Percentiles rank a stretch among this genome's conserved stretches.
These are phyloP conservation scores for Heliconius erato DNA, from an alignment of 2,888 invertebrate species.

Conservation along the genomic window DNA sequence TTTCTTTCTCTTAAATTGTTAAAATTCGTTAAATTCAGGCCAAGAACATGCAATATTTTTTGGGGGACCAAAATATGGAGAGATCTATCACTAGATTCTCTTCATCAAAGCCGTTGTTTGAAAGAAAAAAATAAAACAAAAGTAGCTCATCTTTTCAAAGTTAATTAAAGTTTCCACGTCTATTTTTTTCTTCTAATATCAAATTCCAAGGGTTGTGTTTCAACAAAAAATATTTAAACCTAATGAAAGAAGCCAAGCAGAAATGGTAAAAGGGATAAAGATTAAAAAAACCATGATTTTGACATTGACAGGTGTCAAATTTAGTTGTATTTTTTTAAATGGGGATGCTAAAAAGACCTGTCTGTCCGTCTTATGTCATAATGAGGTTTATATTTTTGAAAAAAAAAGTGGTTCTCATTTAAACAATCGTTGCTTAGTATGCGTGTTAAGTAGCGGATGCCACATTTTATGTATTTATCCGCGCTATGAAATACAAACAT, in stretches of 20 bases:
- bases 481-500: neutral
- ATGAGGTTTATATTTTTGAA: neutral
- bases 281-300: conserved; percentile 18
- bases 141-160: neutral
- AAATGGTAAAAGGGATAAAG: conserved; percentile 27
- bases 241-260: conserved; percentile 34
- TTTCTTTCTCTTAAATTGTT: too few species aligned
- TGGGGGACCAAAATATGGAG: neutral
- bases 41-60: neutral
- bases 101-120: neutral
- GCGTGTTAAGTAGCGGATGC: neutral
- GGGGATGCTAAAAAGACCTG: conserved; percentile 3
- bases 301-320: conserved; percentile 33
- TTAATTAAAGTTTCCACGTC: conserved; percentile 16
- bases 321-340: neutral
- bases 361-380: neutral
- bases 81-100: neutral
- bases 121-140: neutral
- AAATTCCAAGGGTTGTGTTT: conserved; percentile 39
- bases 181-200: conserved; percentile 20
- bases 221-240: conserved; percentile 44
- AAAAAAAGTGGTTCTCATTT: neutral
- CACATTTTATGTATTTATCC: neutral
- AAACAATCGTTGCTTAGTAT: neutral
- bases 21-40: too few species aligned